phyloP scores from a whole-genome alignment of 2,888 invertebrate species.

The Plutella xylostella region DNA sequence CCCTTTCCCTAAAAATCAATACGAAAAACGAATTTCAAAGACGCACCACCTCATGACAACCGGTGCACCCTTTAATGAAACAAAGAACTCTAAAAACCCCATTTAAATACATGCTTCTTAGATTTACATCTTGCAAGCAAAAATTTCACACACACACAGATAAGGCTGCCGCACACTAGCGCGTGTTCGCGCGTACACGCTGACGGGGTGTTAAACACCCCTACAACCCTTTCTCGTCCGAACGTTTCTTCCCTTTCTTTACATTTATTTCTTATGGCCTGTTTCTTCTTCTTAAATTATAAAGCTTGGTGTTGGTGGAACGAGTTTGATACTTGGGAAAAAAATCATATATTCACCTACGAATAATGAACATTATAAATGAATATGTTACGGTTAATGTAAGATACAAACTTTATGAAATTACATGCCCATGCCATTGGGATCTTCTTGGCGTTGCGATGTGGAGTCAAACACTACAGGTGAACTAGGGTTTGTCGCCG shows the following conservation, averaged over 20 bases:
- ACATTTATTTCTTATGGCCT: slow-evolving; percentile 71
- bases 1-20: too few species aligned
- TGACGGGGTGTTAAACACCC: slow-evolving; percentile 46
- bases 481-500: not conserved
- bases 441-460: not conserved
- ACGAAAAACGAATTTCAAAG: not conserved
- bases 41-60: not conserved
- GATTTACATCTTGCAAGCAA: slow-evolving; percentile 43
- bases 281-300: slow-evolving; percentile 72
- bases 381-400: too few species aligned
- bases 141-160: slow-evolving; percentile 33
- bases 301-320: slow-evolving; percentile 34
- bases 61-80: slow-evolving; percentile 36
- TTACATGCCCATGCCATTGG: too few species aligned
- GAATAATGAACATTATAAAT: too few species aligned
- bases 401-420: too few species aligned
- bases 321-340: not conserved
- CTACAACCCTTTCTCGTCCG: slow-evolving; percentile 66
- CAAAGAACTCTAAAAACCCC: slow-evolving; percentile 31
- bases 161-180: slow-evolving; percentile 14
- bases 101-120: slow-evolving; percentile 32
- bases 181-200: slow-evolving; percentile 36
- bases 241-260: slow-evolving; percentile 68
- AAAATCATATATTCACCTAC: too few species aligned
- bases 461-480: not conserved